phyloP scores from a whole-genome alignment of 1,140 invertebrate genomes.

The Aphelenchoides besseyi region DNA sequence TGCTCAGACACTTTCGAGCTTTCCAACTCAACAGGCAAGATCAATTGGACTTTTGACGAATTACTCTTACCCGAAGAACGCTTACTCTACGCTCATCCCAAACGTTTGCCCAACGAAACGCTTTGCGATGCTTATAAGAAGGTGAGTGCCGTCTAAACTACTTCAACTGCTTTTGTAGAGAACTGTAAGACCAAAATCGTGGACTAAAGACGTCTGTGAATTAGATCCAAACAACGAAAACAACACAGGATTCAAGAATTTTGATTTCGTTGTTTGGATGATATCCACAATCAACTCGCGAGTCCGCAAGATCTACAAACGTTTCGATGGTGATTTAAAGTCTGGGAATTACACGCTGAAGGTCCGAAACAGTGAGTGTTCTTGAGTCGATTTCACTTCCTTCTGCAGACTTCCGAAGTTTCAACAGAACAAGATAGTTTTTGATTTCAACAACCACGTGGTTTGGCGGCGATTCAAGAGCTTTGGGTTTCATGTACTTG shows the following conservation, averaged over 20 bases:
- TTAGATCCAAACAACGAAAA: not conserved
- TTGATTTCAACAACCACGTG: slow-evolving; percentile 5
- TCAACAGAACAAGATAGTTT: not conserved
- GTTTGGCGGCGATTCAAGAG: slow-evolving; percentile 65
- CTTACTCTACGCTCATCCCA: not conserved
- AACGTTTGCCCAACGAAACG: slow-evolving; percentile 72
- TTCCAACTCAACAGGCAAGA: not conserved
- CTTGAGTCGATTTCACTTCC: not conserved
- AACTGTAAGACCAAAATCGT: not conserved
- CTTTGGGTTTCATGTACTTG: not conserved
- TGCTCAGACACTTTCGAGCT: not conserved
- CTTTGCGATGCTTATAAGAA: slow-evolving; percentile 92
- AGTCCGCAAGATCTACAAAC: slow-evolving; percentile 85
- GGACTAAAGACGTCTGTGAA: not conserved
- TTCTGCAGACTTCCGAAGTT: not conserved
- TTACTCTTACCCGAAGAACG: not conserved
- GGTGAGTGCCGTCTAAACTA: slow-evolving; percentile 74
- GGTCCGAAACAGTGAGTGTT: slow-evolving; percentile 19
- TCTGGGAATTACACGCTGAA: not conserved
- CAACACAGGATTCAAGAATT: slow-evolving; percentile 68
- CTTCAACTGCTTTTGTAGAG: slow-evolving; percentile 4
- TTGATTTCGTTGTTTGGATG: slow-evolving; percentile 98
- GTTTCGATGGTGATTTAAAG: not conserved
- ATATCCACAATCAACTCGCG: slow-evolving; percentile 87
- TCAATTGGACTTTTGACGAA: slow-evolving; percentile 19